These are phyloP conservation scores for Lophius piscatorius DNA, from an alignment of 2,113 vertebrate species.

Conservation along the genomic window DNA sequence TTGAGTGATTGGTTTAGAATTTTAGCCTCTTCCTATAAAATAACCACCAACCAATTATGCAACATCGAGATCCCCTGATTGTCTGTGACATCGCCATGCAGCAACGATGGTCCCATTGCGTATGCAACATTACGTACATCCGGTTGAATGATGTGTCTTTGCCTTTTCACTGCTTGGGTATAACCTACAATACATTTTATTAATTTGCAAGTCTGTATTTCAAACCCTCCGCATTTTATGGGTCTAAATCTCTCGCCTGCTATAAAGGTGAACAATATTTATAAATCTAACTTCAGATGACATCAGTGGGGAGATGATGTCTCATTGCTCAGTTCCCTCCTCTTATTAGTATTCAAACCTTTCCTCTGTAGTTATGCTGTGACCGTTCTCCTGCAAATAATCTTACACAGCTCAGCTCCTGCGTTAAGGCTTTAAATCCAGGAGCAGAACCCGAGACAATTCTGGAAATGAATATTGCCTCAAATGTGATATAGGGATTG, in stretches of 20 bases:
- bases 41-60: conserved; percentile 11
- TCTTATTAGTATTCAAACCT: conserved; percentile 55
- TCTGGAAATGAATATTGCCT: neutral
- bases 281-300: conserved; percentile 47
- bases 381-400: conserved; percentile 30
- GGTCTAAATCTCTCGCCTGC: no score
- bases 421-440: neutral
- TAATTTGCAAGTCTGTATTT: conserved; percentile 14
- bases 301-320: conserved; percentile 21
- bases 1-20: conserved; percentile 19
- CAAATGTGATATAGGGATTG: conserved; percentile 1
- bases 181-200: conserved; percentile 22
- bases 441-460: conserved; percentile 11
- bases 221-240: conserved; percentile 3
- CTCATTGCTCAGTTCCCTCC: conserved; percentile 43
- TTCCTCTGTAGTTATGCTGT: conserved; percentile 21
- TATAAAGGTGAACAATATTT: conserved; percentile 40
- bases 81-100: conserved; percentile 8
- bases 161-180: conserved; percentile 9
- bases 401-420: neutral
- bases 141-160: conserved; percentile 32
- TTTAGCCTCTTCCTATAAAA: conserved; percentile 14
- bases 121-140: conserved; percentile 19
- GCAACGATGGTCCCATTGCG: conserved; percentile 22
- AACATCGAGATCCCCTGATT: conserved; percentile 19